A percentile compares a stretch with the other conserved stretches of the same genome.
Conservation (phyloP, 2,797 vertebrate genomes). For the Ceryle rudis region DNA sequence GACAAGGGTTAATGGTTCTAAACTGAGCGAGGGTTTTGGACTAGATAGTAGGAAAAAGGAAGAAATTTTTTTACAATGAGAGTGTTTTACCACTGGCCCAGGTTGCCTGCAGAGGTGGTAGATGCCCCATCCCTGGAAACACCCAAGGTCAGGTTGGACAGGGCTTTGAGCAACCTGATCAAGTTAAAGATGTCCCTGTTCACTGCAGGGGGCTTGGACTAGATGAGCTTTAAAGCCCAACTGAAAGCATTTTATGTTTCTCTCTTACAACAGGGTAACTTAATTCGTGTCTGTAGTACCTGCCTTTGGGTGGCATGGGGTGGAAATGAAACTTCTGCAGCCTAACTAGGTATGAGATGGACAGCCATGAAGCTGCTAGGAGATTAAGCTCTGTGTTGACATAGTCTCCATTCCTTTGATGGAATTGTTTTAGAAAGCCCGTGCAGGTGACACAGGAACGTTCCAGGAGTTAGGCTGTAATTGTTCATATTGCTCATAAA, state of each 20-base stretch:
- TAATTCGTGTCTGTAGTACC: not conserved
- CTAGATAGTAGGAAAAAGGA: not conserved
- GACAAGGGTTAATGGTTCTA: not conserved
- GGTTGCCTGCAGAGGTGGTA: not conserved
- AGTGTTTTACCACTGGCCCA: not conserved
- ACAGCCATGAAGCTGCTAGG: not conserved
- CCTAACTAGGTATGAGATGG: not conserved
- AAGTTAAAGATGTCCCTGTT: not conserved
- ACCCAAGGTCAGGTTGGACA: not conserved
- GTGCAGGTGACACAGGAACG: not conserved
- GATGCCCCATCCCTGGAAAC: not conserved
- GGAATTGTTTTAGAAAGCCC: not conserved
- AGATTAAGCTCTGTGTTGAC: not conserved
- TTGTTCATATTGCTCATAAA: constrained; percentile 10
- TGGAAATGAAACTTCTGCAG: constrained; percentile 9
- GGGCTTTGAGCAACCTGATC: not conserved
- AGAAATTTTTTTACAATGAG: not conserved
- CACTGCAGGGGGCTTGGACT: not conserved
- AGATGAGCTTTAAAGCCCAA: not conserved
- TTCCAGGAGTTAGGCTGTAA: not conserved
- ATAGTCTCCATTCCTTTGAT: not conserved
- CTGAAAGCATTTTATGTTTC: not conserved
- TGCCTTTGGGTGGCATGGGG: not conserved
- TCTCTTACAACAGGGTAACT: not conserved
- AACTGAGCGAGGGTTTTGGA: not conserved